Base-by-base conservation (phyloP, 1,140 invertebrate genomes). In the Proales similis region DNA sequence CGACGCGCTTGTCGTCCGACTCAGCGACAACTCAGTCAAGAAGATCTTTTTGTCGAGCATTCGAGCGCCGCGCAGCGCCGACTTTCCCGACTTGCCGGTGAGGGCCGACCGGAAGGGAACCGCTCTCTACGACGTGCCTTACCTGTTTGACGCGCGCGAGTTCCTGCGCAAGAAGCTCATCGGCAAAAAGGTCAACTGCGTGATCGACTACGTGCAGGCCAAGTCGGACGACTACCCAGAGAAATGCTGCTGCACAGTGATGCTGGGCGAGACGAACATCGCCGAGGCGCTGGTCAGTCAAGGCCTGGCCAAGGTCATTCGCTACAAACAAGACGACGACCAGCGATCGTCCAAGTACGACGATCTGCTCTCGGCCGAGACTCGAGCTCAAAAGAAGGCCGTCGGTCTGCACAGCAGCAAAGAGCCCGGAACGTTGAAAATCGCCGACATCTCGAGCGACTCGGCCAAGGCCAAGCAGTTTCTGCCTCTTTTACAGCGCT, bases 71-170 rank as follows among this genome's bases (percentile, higher is more conserved):
- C 83, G 86, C 22, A 2, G 32, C 6, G 36, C 27, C 12, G 60
- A 65, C 29, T 39, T 63, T 27, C 33, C 45, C 68, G 70, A 69
- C 68, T 63, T n/a, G 14, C 36, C 47, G 27, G 39, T 26, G 26
- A 26, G 63, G 29, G 38, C 27, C 4, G 39, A 64, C 20, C 63
- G 64, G 32, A 70, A 70, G 39, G 65, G 67, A 69, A 80, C 87
- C 64, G 88, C 90, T 1, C 80, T 98, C 0, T 99, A 97, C 72
- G 93, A 98, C 69, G 87, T 96, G 69, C 93, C 93, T 4, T 93
- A 86, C 81, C 90, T 98, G 87, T 95, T 87, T 73, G 93, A 98
- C 74, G 92, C 92, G 0, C 81, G 95, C 64, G 95, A 99, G 79
- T 97, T 90, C 72, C 77, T 99, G 2, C 81, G 95, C 26, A 96